Evolutionary conservation across 2,113 vertebrate species (phyloP), one percentile per base, ranked within the genome.

Genomic region (Alethe castanea): DNA sequence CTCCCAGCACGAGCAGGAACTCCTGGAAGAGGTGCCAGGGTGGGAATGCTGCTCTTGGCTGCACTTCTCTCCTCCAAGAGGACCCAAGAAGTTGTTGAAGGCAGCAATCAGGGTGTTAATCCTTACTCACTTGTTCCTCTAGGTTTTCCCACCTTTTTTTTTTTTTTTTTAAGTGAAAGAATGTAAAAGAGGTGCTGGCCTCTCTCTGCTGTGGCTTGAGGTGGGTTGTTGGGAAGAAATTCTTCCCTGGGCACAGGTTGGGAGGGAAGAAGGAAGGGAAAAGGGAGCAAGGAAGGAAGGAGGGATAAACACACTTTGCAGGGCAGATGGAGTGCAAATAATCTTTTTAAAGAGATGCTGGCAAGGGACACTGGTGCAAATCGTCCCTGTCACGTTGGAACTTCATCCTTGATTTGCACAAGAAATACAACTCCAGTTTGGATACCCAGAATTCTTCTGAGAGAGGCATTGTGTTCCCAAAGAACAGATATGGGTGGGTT

Each of bases 401-500:
- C 18, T 71, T 64, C n/a, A 33, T 70, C 89, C 90, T 73, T 26
- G 38, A 28, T 59, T 91, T 83, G 44, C 38, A 36, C n/a, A 52
- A 84, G 86, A 81, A 91, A 74, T 48, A 29, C 15, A 67, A 8
- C 15, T 48, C 65, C 25, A 67, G 60, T 67, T 40, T 84, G 64
- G 47, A 62, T 54, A 53, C 61, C 45, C 53, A 76, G 62, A 65
- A 65, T 88, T 91, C 26, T 67, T 64, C 90, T 3, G 3, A 78
- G 62, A 35, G 79, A 91, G 38, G 54, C 59, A 45, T 19, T 86
- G 56, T 91, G 64, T 93, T 92, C 91, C 77, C 77, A 79, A 60
- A 83, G 72, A 91, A 61, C n/a, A 84, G 72, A 83, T 47, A 66
- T 0, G 4, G 1, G 12, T 40, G 38, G 38, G 9, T 33, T 56